Conservation (phyloP, 1,140 invertebrate genomes). For the Bombus sibiricus region DNA sequence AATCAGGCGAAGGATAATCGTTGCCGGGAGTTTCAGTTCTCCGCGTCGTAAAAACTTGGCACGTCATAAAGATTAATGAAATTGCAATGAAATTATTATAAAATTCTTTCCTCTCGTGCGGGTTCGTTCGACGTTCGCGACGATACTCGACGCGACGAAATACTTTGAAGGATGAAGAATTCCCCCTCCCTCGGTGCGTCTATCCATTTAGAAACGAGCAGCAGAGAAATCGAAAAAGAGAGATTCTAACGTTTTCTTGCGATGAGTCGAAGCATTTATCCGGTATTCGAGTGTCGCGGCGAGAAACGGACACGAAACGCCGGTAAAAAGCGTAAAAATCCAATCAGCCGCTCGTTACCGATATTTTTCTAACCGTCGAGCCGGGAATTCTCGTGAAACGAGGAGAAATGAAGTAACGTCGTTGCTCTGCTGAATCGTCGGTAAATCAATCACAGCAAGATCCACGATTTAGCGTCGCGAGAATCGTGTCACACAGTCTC, state of each 20-base stretch:
- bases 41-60: background rate
- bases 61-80: background rate
- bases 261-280: slow-evolving; percentile 28
- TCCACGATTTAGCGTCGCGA: background rate
- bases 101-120: background rate
- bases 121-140: background rate
- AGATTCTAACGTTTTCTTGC: slow-evolving; percentile 33
- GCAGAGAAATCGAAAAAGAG: slow-evolving; percentile 26
- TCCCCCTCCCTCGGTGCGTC: background rate
- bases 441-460: slow-evolving; percentile 25
- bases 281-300: slow-evolving; percentile 18
- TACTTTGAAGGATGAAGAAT: too few relatives aligned
- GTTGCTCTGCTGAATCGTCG: background rate
- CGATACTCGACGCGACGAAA: background rate
- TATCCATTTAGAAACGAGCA: slow-evolving; percentile 1
- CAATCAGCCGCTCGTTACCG: slow-evolving; percentile 28
- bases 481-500: background rate
- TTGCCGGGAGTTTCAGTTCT: background rate
- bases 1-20: background rate
- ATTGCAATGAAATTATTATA: background rate
- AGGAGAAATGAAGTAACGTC: background rate
- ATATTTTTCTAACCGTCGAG: slow-evolving; percentile 2
- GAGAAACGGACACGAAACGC: slow-evolving; percentile 7
- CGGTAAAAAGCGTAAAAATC: slow-evolving; percentile 32
- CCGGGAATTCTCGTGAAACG: background rate